Evolutionary conservation across 2,797 vertebrate species (phyloP).

Genomic region (Cynodonichthys magdalenae): DNA sequence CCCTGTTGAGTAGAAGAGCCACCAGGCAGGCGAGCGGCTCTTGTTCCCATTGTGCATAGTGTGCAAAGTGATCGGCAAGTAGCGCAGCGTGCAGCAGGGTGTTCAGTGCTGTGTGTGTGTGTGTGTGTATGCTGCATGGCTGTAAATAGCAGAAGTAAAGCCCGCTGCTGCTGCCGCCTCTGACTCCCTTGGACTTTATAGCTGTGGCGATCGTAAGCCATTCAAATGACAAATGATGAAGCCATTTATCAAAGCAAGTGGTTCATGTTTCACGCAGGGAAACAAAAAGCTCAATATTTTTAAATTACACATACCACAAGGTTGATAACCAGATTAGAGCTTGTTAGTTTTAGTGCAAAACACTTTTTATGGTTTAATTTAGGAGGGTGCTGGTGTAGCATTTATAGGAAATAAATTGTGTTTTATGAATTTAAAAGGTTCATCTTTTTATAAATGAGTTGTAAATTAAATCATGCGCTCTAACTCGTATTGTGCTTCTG

Average conservation of each 20-base stretch:
- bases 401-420: constrained; percentile 22
- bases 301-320: constrained; percentile 50
- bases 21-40: constrained; percentile 61
- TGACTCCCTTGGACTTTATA: constrained; percentile 40
- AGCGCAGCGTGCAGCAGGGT: constrained; percentile 59
- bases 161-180: constrained; percentile 26
- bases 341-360: constrained; percentile 24
- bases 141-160: constrained; percentile 69
- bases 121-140: constrained; percentile 65
- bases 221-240: constrained; percentile 63
- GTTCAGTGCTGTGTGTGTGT: constrained; percentile 30
- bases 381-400: constrained; percentile 29
- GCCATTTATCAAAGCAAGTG: constrained; percentile 63
- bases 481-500: background rate
- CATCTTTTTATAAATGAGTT: background rate
- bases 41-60: constrained; percentile 63
- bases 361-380: constrained; percentile 51
- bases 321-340: constrained; percentile 57
- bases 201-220: constrained; percentile 61
- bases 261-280: constrained; percentile 30
- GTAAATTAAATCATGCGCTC: constrained; percentile 1
- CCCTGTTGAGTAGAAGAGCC: constrained; percentile 62
- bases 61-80: constrained; percentile 63
- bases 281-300: constrained; percentile 44
- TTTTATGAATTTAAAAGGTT: constrained; percentile 15